Evolutionary conservation across 2,113 vertebrate species (phyloP).

Genomic region (Colaptes auratus): DNA sequence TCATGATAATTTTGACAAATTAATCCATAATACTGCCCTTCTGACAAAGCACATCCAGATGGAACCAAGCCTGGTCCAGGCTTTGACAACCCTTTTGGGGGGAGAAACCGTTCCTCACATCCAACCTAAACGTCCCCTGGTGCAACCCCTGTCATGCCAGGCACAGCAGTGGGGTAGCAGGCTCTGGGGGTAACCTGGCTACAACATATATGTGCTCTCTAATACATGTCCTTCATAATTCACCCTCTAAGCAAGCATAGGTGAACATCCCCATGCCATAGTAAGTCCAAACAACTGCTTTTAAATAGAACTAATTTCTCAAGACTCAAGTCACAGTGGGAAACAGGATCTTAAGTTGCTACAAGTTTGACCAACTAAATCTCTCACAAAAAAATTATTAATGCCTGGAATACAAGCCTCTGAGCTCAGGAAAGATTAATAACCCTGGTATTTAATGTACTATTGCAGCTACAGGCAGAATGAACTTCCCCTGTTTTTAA

Average conservation of each 20-base stretch:
- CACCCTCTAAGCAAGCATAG: background rate
- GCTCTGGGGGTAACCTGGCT: background rate
- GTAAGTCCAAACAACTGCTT: conserved; percentile 9
- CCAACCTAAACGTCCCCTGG: too few relatives aligned
- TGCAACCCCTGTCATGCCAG: background rate
- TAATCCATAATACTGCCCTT: accelerated
- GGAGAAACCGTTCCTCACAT: too few relatives aligned
- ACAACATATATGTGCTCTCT: background rate
- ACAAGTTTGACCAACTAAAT: conserved; percentile 51
- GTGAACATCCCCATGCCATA: background rate
- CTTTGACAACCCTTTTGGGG: too few relatives aligned
- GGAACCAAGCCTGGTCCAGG: background rate
- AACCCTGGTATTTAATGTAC: conserved; percentile 18
- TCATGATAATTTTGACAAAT: background rate
- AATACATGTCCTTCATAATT: conserved; percentile 29
- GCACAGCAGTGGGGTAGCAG: background rate
- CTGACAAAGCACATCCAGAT: background rate
- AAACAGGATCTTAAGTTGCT: conserved; percentile 25
- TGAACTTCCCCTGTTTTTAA: background rate
- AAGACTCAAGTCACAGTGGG: background rate
- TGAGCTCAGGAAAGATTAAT: conserved; percentile 62
- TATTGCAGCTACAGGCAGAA: background rate
- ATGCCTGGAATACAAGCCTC: background rate
- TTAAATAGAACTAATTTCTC: background rate
- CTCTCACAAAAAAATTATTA: background rate